Conservation (phyloP, 2,888 invertebrate genomes). For the Synergus japonicus region DNA sequence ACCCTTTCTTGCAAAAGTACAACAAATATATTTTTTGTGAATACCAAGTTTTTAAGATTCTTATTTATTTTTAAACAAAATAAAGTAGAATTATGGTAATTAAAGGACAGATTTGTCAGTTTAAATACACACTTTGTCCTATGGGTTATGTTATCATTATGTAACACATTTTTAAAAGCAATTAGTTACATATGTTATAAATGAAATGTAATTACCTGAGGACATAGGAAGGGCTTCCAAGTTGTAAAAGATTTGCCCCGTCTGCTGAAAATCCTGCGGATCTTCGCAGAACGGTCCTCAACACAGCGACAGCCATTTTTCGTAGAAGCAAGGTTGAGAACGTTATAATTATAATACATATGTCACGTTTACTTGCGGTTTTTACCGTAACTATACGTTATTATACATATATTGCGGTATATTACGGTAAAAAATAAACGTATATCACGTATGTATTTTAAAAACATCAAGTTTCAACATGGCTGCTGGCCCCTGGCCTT, state of each 20-base stretch:
- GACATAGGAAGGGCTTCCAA: constrained; percentile 79
- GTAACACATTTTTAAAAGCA: constrained; percentile 56
- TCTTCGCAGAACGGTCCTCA: constrained; percentile 81
- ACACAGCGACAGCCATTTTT: constrained; percentile 72
- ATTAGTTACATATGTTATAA: constrained; percentile 46
- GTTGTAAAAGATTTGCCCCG: constrained; percentile 77
- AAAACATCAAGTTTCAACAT: too few species aligned
- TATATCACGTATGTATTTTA: too few species aligned
- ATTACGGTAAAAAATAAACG: too few species aligned
- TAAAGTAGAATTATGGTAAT: constrained; percentile 48
- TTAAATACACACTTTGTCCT: not conserved
- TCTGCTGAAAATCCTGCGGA: constrained; percentile 77
- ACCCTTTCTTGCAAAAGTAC: not conserved
- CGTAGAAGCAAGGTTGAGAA: not conserved
- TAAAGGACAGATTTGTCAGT: not conserved
- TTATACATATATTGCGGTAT: too few species aligned
- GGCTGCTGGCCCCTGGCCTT: too few species aligned
- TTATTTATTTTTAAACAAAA: constrained; percentile 9
- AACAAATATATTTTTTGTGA: not conserved
- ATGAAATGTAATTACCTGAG: constrained; percentile 78
- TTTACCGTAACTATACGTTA: too few species aligned
- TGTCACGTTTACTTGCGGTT: too few species aligned
- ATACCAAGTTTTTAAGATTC: not conserved
- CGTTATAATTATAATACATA: too few species aligned
- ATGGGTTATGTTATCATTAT: constrained; percentile 61